Evolutionary conservation across 2,113 vertebrate genomes (phyloP).

Genomic region (Pampusana beccarii): DNA sequence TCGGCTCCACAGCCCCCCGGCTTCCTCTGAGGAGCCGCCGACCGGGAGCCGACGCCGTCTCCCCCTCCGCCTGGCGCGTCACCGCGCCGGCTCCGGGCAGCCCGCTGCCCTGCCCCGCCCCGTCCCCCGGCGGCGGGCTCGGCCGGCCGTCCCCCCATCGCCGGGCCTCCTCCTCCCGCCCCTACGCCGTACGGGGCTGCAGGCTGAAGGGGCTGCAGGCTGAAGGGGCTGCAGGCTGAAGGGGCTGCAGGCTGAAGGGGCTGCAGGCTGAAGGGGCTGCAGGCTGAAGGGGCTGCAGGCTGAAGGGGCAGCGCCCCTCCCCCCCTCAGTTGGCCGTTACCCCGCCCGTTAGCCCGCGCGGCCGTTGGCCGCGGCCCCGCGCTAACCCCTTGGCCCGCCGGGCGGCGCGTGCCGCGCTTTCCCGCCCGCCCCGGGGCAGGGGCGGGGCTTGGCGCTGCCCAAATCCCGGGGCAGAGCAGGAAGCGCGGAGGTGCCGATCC

Average conservation of each 20-base stretch:
- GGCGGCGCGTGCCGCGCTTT: not conserved
- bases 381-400: not conserved
- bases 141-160: not conserved
- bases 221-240: not conserved
- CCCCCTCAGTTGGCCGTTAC: not conserved
- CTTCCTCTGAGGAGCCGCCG: too few relatives aligned
- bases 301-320: not conserved
- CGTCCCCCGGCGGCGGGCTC: too few relatives aligned
- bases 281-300: too few relatives aligned
- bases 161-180: too few relatives aligned
- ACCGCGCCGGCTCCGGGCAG: too few relatives aligned
- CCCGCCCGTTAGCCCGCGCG: not conserved
- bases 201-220: not conserved
- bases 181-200: too few relatives aligned
- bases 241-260: too few relatives aligned
- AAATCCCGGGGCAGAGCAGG: not conserved
- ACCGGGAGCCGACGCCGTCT: not conserved
- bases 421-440: not conserved
- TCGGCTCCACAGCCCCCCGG: too few relatives aligned
- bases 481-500: not conserved
- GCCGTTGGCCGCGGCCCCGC: not conserved
- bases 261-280: not conserved
- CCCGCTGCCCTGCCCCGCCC: not conserved
- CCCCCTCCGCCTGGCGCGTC: not conserved
- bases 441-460: not conserved